Evolutionary conservation across 1,140 invertebrate species (phyloP), one percentile per base, ranked within the genome.

Genomic region (Lutraria rhynchaena): DNA sequence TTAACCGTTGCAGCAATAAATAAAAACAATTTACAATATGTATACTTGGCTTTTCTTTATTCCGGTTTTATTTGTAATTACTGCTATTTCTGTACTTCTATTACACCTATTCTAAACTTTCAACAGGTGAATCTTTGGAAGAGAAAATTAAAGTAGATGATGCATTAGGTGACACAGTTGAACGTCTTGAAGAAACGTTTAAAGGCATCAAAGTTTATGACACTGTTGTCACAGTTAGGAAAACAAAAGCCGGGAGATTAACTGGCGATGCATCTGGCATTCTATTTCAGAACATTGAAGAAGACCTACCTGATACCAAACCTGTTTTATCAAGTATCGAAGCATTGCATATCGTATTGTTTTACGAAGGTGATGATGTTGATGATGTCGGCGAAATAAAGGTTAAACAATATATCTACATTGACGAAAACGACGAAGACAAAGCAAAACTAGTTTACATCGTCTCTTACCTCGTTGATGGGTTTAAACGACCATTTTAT

Each of bases 391-490:
- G 9, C 15, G 13, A 31, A 24, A n/a, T 15, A 1, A 41, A 44
- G 11, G 37, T 27, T 0, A 37, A 46, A 5, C 15, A 2, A 49
- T 9, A 29, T 9, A 29, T 67, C 0, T 70, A 37, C 15, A 44
- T 76, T 15, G 73, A 82, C 29, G 17, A 82, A 22, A 73, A 81
- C 5, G 46, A 78, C 11, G 27, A 81, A 1, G 11, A 58, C 1
- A 37, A 24, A 0, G 76, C 83, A 3, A 55, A 74, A 29, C 51
- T 80, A 17, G 81, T 57, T 15, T 77, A 76, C 57, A 27, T 73
- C 5, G 60, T 84, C 19, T 44, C 77, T 19, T 85, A 84, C 46
- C 35, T 86, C 0, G 17, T 83, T n/a, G 69, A 78, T 31, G 35
- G 44, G 22, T 53, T 33, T 11, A 80, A 86, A 37, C 31, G 87